These are phyloP conservation scores for Tuta absoluta DNA, from an alignment of 2,888 invertebrate species.

Conservation along the genomic window DNA sequence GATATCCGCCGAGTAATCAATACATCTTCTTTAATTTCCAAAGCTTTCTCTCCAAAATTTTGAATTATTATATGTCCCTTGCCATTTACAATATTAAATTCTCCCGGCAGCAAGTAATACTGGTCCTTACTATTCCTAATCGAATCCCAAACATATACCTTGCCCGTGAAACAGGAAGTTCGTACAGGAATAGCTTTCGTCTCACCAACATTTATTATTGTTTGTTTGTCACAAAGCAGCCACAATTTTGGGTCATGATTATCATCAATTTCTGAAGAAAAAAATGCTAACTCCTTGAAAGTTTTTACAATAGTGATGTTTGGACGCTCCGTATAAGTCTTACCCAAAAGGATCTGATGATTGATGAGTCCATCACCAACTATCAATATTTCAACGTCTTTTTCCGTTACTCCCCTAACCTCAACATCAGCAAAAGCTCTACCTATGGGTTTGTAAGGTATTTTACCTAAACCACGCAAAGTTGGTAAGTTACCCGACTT, in stretches of 20 bases:
- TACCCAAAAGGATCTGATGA: neutral
- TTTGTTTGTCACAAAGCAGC: neutral
- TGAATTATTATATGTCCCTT: neutral
- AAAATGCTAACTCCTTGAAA: neutral
- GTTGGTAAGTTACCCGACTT: neutral
- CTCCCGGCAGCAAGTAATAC: slow-evolving; percentile 1
- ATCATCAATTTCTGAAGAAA: neutral
- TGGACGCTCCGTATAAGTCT: slow-evolving; percentile 12
- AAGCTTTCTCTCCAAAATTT: no score
- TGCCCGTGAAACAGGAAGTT: neutral
- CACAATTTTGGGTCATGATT: neutral
- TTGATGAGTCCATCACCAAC: slow-evolving; percentile 3
- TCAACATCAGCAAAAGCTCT: neutral
- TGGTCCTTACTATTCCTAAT: neutral
- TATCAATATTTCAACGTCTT: neutral
- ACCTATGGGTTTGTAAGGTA: neutral
- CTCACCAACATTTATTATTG: neutral
- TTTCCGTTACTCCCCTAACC: neutral
- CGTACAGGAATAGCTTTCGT: neutral
- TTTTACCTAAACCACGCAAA: neutral
- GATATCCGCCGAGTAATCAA: neutral
- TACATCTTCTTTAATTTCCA: neutral
- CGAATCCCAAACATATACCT: slow-evolving; percentile 9
- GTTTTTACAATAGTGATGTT: neutral
- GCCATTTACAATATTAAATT: neutral